Evolutionary conservation across 2,888 invertebrate genomes (phyloP).

Genomic region (Drosophila neotestacea): DNA sequence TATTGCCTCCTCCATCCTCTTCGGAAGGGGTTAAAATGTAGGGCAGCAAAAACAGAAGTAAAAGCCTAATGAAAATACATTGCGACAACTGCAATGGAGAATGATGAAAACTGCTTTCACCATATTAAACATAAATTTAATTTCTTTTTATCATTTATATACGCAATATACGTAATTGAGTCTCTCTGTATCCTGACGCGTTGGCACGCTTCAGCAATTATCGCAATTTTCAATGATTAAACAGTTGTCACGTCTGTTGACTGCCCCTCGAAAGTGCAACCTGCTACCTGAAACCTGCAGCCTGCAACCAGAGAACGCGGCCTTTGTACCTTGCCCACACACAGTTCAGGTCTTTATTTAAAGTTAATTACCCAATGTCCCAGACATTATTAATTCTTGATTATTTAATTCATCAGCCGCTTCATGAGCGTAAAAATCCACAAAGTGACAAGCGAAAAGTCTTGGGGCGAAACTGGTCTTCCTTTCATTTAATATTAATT

Average conservation of each 20-base stretch:
- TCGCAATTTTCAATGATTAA: slow-evolving; percentile 36
- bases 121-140: slow-evolving; percentile 32
- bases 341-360: slow-evolving; percentile 21
- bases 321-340: background rate
- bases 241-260: slow-evolving; percentile 8
- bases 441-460: slow-evolving; percentile 14
- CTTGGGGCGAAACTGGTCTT: slow-evolving; percentile 1
- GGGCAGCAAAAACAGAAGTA: slow-evolving; percentile 7
- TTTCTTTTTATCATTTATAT: slow-evolving; percentile 15
- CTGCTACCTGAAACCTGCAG: background rate
- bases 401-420: slow-evolving; percentile 41
- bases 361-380: slow-evolving; percentile 45
- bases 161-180: slow-evolving; percentile 14
- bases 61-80: slow-evolving; percentile 16
- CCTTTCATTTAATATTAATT: slow-evolving; percentile 34
- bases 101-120: slow-evolving; percentile 14
- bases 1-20: slow-evolving; percentile 4
- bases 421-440: slow-evolving; percentile 18
- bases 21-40: background rate
- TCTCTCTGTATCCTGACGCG: background rate
- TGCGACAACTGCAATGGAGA: slow-evolving; percentile 13
- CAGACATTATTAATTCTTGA: slow-evolving; percentile 58
- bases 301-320: background rate
- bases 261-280: background rate
- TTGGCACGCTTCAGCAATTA: slow-evolving; percentile 28